Percentiles rank a stretch among this genome's conserved stretches.
phyloP scores from a whole-genome alignment of 1,140 invertebrate species.

The Bursaphelenchus mucronatus region DNA sequence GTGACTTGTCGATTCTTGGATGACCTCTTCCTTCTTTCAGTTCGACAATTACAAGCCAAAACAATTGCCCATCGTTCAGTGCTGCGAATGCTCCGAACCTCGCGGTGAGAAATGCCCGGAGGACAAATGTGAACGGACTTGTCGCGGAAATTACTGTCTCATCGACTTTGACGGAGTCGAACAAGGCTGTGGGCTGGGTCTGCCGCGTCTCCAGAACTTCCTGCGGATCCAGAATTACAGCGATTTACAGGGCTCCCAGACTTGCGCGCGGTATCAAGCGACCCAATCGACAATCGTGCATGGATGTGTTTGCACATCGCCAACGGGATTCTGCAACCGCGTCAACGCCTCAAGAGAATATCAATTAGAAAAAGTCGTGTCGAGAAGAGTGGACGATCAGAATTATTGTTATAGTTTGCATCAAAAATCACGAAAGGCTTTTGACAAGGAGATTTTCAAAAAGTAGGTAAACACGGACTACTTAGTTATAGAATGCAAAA shows the following conservation, averaged over 20 bases:
- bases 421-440: constrained; percentile 46
- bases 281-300: constrained; percentile 39
- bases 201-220: constrained; percentile 53
- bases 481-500: not conserved
- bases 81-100: constrained; percentile 56
- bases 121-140: constrained; percentile 42
- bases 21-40: constrained; percentile 30
- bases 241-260: constrained; percentile 35
- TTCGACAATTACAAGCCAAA: constrained; percentile 50
- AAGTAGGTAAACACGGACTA: constrained; percentile 35
- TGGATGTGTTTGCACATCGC: constrained; percentile 57
- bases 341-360: constrained; percentile 50
- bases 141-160: constrained; percentile 58
- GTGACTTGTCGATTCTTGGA: constrained; percentile 15
- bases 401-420: constrained; percentile 60
- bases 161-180: constrained; percentile 59
- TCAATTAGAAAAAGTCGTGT: constrained; percentile 55
- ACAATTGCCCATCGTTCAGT: constrained; percentile 51
- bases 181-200: constrained; percentile 56
- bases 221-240: constrained; percentile 50
- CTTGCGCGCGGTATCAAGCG: constrained; percentile 53
- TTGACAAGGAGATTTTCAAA: constrained; percentile 54
- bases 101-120: constrained; percentile 53
- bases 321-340: constrained; percentile 55
- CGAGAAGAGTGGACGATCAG: constrained; percentile 42